A percentile compares a stretch with the other conserved stretches of the same genome.
Conservation (phyloP, 2,797 vertebrate species). For the Cebuella pygmaea region DNA sequence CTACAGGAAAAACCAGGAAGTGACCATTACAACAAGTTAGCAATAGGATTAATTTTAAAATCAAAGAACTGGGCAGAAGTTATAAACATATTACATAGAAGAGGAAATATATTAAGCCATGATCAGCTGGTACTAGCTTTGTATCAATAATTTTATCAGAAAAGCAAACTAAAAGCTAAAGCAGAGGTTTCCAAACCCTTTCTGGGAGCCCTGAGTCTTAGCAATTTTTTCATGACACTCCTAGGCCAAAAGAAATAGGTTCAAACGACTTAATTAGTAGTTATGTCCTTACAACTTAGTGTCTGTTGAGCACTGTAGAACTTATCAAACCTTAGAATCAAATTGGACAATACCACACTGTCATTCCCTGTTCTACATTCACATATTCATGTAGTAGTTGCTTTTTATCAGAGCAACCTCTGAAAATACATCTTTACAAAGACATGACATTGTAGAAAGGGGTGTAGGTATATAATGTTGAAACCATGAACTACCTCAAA, state of each 20-base stretch:
- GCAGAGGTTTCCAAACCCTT: constrained; percentile 11
- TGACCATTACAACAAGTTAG: background rate
- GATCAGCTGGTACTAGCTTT: background rate
- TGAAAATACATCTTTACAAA: constrained; percentile 37
- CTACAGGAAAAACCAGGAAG: background rate
- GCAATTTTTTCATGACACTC: background rate
- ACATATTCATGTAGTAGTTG: background rate
- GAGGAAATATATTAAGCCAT: background rate
- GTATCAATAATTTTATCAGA: constrained; percentile 22
- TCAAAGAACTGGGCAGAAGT: background rate
- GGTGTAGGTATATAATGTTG: background rate
- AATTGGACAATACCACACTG: background rate
- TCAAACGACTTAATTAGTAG: background rate
- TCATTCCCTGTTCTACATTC: background rate
- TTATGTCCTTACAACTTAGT: background rate
- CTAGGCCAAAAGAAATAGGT: constrained; percentile 8
- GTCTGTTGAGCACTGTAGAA: background rate
- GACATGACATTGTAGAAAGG: background rate
- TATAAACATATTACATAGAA: constrained; percentile 32
- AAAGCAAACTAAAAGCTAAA: constrained; percentile 31
- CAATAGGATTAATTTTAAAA: background rate
- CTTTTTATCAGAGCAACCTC: background rate
- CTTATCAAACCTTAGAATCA: constrained; percentile 24
- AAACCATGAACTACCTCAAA: background rate
- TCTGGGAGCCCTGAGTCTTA: background rate